Percentiles rank a stretch among this genome's conserved stretches.
These are phyloP conservation scores for Bedellia somnulentella DNA, from an alignment of 2,888 invertebrate species.

Conservation along the genomic window DNA sequence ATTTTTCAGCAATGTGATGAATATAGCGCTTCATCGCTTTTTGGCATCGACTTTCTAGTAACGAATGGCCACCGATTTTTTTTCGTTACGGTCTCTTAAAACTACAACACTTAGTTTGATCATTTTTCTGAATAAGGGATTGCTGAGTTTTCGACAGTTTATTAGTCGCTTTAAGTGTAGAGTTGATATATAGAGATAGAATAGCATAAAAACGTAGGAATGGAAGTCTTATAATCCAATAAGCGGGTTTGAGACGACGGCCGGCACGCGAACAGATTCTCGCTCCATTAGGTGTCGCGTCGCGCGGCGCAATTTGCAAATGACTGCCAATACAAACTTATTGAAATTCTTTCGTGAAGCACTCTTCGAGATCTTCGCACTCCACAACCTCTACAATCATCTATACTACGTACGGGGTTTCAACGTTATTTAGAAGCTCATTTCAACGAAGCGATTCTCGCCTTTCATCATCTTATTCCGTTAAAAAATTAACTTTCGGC, in stretches of 20 bases:
- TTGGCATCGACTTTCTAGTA: not conserved
- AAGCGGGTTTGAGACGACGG: conserved; percentile 21
- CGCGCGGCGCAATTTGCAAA: conserved; percentile 52
- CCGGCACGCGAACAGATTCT: conserved; percentile 34
- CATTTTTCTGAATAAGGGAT: too few species aligned
- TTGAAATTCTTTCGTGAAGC: conserved; percentile 54
- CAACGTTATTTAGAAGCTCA: too few species aligned
- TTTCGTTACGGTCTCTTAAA: too few species aligned
- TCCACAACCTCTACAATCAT: not conserved
- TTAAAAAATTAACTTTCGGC: too few species aligned
- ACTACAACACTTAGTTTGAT: too few species aligned
- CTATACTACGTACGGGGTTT: too few species aligned
- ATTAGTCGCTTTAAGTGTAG: too few species aligned
- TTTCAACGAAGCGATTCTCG: too few species aligned
- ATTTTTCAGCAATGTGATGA: conserved; percentile 39
- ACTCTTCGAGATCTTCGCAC: not conserved
- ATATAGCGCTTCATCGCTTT: conserved; percentile 29
- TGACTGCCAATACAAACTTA: conserved; percentile 50
- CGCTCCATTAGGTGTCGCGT: conserved; percentile 54
- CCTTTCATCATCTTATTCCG: conserved; percentile 3
- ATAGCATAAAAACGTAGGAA: too few species aligned
- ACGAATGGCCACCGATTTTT: too few species aligned
- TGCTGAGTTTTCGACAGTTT: too few species aligned
- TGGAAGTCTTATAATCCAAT: conserved; percentile 35
- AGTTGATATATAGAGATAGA: too few species aligned